phyloP scores from a whole-genome alignment of 2,888 invertebrate genomes.

The Nephrotoma flavescens region DNA sequence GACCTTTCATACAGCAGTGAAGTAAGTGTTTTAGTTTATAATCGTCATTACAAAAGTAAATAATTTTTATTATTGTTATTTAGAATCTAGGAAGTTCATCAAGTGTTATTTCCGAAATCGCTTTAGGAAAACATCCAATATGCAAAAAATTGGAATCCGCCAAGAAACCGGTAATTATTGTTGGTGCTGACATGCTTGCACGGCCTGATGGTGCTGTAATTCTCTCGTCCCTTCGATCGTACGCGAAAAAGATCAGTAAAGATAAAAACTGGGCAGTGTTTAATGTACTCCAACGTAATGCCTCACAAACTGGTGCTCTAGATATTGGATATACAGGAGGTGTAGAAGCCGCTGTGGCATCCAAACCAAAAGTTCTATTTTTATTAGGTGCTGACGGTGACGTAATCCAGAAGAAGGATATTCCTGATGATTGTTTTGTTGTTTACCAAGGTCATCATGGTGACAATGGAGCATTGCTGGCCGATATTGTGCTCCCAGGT shows the following conservation, averaged over 20 bases:
- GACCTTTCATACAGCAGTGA: slow-evolving; percentile 88
- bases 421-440: slow-evolving; percentile 69
- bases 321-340: slow-evolving; percentile 88
- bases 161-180: slow-evolving; percentile 80
- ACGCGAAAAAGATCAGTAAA: slow-evolving; percentile 46
- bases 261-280: slow-evolving; percentile 59
- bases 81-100: slow-evolving; percentile 75
- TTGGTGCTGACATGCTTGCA: slow-evolving; percentile 76
- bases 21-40: slow-evolving; percentile 27
- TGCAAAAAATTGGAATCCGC: slow-evolving; percentile 55
- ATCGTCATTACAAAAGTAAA: not conserved
- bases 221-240: slow-evolving; percentile 54
- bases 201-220: slow-evolving; percentile 64
- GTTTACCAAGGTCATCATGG: slow-evolving; percentile 96
- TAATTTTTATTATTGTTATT: slow-evolving; percentile 15
- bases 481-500: slow-evolving; percentile 87
- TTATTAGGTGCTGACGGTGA: slow-evolving; percentile 90
- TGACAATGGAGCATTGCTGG: slow-evolving; percentile 81
- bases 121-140: slow-evolving; percentile 54
- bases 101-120: slow-evolving; percentile 56
- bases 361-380: slow-evolving; percentile 68
- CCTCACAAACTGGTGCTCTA: slow-evolving; percentile 85
- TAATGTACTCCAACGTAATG: slow-evolving; percentile 87
- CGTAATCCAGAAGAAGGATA: slow-evolving; percentile 54
- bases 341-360: slow-evolving; percentile 39